Evolutionary conservation across 2,797 vertebrate species (phyloP).

Genomic region (Gadopsis bispinosus): DNA sequence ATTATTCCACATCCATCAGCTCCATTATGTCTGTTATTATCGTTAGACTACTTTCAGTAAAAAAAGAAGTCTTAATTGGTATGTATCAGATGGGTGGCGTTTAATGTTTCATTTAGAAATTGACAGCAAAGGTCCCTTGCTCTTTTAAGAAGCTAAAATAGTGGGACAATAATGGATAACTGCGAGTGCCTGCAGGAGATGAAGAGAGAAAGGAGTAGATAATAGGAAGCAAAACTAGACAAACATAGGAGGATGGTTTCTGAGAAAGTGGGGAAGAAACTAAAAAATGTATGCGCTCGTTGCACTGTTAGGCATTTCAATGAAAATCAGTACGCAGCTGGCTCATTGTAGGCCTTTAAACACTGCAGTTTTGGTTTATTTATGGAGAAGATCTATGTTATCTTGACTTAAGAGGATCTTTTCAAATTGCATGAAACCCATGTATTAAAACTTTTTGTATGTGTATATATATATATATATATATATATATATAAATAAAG

Average conservation of each 20-base stretch:
- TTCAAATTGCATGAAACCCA: slow-evolving; percentile 35
- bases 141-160: neutral
- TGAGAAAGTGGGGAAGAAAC: slow-evolving; percentile 31
- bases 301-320: slow-evolving; percentile 45
- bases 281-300: slow-evolving; percentile 36
- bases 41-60: neutral
- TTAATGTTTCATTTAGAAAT: neutral
- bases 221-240: neutral
- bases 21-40: neutral
- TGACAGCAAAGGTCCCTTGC: neutral
- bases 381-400: slow-evolving; percentile 44
- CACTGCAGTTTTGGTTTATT: slow-evolving; percentile 51
- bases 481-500: neutral
- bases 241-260: slow-evolving; percentile 32
- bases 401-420: slow-evolving; percentile 41
- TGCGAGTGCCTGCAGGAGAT: neutral
- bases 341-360: slow-evolving; percentile 47
- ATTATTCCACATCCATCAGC: neutral
- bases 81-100: neutral
- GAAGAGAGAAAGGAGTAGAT: neutral
- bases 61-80: neutral
- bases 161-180: neutral
- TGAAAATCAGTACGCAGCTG: slow-evolving; percentile 36
- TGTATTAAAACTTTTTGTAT: slow-evolving; percentile 41
- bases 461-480: neutral